Conservation (phyloP, 2,888 invertebrate genomes). For the Hoplodrina blanda region DNA sequence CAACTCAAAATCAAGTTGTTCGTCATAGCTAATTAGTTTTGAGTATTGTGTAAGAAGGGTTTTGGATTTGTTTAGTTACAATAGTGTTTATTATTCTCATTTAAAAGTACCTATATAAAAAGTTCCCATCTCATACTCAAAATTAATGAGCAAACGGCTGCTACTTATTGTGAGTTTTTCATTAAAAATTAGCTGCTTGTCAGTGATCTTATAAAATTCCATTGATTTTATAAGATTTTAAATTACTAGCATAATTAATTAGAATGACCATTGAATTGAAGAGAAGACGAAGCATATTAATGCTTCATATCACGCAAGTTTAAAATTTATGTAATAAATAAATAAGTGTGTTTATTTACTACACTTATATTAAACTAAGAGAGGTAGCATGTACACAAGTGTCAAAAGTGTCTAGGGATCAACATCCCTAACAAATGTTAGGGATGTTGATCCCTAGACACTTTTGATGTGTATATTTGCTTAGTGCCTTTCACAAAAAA, state of each 20-base stretch:
- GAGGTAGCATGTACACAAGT: background rate
- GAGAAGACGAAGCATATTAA: no score
- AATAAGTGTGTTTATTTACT: no score
- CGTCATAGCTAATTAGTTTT: background rate
- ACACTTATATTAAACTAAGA: background rate
- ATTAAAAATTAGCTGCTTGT: no score
- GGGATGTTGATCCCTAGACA: no score
- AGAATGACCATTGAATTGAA: background rate
- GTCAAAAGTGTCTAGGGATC: no score
- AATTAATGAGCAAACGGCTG: no score
- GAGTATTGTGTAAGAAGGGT: background rate
- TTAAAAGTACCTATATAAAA: background rate
- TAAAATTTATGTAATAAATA: no score
- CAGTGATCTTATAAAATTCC: background rate
- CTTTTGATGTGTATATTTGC: no score
- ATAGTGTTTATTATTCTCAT: background rate
- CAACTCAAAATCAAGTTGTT: conserved; percentile 6
- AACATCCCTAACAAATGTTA: no score
- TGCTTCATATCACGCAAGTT: no score
- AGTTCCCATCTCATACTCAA: background rate
- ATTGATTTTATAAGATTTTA: background rate
- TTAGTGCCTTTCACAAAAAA: background rate
- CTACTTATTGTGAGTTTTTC: no score
- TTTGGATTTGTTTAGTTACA: background rate
- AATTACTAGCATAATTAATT: background rate